Conservation (phyloP, 2,797 vertebrate genomes). For the Acrossocheilus wenchowensis region DNA sequence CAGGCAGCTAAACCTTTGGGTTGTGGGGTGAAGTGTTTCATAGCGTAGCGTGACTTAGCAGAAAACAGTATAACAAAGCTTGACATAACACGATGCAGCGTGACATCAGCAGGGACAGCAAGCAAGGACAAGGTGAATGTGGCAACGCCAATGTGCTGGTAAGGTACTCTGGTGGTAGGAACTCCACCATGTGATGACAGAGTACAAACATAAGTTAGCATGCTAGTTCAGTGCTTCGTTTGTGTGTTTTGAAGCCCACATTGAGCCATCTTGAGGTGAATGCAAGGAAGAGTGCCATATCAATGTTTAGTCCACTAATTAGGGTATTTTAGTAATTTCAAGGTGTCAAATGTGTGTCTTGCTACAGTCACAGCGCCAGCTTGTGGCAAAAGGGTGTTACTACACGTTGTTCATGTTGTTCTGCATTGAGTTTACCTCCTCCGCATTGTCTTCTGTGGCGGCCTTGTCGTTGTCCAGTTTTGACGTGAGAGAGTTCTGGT, state of each 20-base stretch:
- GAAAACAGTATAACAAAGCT: constrained; percentile 36
- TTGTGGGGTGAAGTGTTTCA: constrained; percentile 24
- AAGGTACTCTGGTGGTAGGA: neutral
- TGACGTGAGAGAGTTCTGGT: constrained; percentile 89
- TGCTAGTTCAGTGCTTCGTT: constrained; percentile 10
- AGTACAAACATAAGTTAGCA: constrained; percentile 16
- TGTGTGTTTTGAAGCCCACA: neutral
- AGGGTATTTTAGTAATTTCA: constrained; percentile 30
- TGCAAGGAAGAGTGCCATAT: constrained; percentile 14
- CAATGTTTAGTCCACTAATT: constrained; percentile 26
- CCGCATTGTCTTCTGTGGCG: constrained; percentile 70
- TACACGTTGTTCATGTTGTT: constrained; percentile 87
- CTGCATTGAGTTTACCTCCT: constrained; percentile 90
- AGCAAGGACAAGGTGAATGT: constrained; percentile 34
- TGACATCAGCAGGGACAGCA: constrained; percentile 37
- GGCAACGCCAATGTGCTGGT: neutral
- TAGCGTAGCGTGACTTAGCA: constrained; percentile 36
- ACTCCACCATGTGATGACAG: neutral
- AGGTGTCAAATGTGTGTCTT: constrained; percentile 50
- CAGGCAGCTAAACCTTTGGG: constrained; percentile 48
- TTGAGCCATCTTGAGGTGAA: constrained; percentile 12
- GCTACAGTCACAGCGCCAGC: constrained; percentile 20
- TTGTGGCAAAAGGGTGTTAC: constrained; percentile 45
- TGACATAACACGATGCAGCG: constrained; percentile 44
- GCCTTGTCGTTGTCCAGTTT: constrained; percentile 87